These are phyloP conservation scores for Gonocerus acuteangulatus DNA, from an alignment of 2,888 invertebrate genomes.

Conservation along the genomic window DNA sequence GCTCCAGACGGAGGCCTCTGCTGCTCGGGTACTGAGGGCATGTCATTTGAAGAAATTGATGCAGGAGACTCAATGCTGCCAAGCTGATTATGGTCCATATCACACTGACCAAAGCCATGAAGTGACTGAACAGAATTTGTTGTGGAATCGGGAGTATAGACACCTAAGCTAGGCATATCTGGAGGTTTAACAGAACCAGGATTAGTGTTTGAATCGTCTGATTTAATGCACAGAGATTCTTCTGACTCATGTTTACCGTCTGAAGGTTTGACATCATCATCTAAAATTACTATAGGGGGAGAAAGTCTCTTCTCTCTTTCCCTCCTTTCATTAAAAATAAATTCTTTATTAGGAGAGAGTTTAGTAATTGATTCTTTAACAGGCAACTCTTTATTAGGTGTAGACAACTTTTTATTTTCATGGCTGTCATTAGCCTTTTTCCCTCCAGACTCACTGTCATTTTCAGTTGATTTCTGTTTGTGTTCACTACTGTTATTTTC, in stretches of 20 bases:
- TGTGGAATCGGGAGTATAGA: conserved; percentile 77
- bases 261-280: conserved; percentile 26
- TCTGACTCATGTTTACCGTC: conserved; percentile 16
- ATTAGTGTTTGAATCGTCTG: conserved; percentile 2
- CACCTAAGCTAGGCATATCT: conserved; percentile 57
- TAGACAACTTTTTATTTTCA: too few relatives aligned
- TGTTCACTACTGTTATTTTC: neutral
- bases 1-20: conserved; percentile 28
- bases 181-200: conserved; percentile 24
- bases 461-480: too few relatives aligned
- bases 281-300: conserved; percentile 30
- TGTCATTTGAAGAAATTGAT: conserved; percentile 51
- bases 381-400: too few relatives aligned
- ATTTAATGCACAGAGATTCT: neutral
- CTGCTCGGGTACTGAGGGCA: conserved; percentile 43
- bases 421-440: too few relatives aligned
- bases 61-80: conserved; percentile 55
- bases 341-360: neutral
- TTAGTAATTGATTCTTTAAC: too few relatives aligned
- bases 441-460: too few relatives aligned
- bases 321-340: conserved; percentile 15
- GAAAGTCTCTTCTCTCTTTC: conserved; percentile 21
- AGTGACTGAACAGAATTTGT: conserved; percentile 75
- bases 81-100: conserved; percentile 67
- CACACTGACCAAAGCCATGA: conserved; percentile 65